Conservation (phyloP, 1,140 invertebrate species). For the Triops cancriformis region DNA sequence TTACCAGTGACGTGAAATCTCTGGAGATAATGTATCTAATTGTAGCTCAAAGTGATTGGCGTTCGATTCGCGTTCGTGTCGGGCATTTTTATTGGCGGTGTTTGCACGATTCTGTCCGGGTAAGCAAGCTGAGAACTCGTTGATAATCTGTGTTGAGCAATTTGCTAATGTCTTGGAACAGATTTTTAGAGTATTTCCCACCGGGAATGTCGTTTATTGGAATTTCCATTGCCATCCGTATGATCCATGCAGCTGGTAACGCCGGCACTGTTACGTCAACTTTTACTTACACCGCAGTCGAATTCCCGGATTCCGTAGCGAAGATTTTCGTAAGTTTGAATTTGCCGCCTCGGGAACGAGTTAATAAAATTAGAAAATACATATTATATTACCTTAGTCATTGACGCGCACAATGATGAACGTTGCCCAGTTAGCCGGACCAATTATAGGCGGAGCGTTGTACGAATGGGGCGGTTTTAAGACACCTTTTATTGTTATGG, state of each 20-base stretch:
- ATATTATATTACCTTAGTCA: constrained; percentile 29
- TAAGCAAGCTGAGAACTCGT: constrained; percentile 2
- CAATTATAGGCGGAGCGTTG: constrained; percentile 34
- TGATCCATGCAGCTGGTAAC: constrained; percentile 34
- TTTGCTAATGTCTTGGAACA: constrained; percentile 28
- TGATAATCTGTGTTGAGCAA: constrained; percentile 17
- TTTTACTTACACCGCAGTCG: constrained; percentile 35
- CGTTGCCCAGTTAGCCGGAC: constrained; percentile 36
- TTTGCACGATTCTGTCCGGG: constrained; percentile 34
- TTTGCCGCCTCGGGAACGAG: neutral
- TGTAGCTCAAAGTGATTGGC: constrained; percentile 33
- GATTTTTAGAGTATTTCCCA: constrained; percentile 35
- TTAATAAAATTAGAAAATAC: neutral
- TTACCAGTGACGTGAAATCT: neutral
- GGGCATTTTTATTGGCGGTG: constrained; percentile 34
- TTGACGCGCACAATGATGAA: constrained; percentile 35
- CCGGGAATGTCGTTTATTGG: constrained; percentile 32
- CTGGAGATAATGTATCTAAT: constrained; percentile 16
- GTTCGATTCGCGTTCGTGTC: constrained; percentile 34
- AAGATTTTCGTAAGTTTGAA: constrained; percentile 35
- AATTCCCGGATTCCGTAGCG: constrained; percentile 35
- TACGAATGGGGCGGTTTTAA: constrained; percentile 36
- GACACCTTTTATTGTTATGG: constrained; percentile 36
- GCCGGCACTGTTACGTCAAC: constrained; percentile 34
- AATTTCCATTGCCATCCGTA: constrained; percentile 34